phyloP scores from a whole-genome alignment of 2,113 vertebrate species.

The Antechinus flavipes region DNA sequence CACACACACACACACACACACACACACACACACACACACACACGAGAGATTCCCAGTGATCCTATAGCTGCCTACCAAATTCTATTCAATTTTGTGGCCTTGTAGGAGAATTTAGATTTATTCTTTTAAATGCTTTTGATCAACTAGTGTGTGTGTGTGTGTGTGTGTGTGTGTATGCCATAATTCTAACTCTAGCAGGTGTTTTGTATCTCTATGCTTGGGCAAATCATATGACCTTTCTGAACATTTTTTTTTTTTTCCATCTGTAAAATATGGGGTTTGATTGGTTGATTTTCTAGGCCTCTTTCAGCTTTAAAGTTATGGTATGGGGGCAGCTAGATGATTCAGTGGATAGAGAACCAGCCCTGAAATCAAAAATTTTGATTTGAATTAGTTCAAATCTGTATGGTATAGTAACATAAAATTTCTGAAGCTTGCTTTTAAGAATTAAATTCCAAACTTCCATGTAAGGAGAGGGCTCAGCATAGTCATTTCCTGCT shows the following conservation, averaged over 20 bases:
- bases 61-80: background rate
- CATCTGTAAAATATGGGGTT: background rate
- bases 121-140: background rate
- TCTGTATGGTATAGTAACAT: background rate
- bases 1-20: too few relatives aligned
- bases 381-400: too few relatives aligned
- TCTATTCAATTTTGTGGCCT: background rate
- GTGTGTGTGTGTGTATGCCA: background rate
- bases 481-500: background rate
- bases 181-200: background rate
- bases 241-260: background rate
- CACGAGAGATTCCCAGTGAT: background rate
- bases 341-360: too few relatives aligned
- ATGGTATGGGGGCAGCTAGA: background rate
- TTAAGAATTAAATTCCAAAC: background rate
- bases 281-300: background rate
- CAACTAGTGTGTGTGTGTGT: background rate
- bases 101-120: background rate
- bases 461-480: background rate
- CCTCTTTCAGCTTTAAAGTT: background rate
- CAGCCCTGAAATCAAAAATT: too few relatives aligned
- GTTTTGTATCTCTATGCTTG: background rate
- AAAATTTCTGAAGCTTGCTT: background rate
- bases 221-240: background rate
- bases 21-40: too few relatives aligned